Evolutionary conservation across 2,797 vertebrate genomes (phyloP).

Genomic region (Avahi laniger): DNA sequence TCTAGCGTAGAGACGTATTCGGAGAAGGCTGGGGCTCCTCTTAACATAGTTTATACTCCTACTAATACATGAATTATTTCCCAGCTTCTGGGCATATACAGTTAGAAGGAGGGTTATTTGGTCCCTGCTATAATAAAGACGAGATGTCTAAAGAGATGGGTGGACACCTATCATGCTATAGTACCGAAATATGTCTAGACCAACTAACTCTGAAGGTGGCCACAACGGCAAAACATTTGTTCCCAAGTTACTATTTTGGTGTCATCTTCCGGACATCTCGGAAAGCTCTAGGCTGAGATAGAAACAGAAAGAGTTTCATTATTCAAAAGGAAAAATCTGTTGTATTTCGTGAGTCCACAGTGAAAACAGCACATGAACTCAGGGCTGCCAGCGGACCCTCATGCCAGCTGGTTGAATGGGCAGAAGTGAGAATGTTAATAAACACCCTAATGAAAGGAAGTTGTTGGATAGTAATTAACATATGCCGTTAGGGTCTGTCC

Average conservation of each 20-base stretch:
- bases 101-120: neutral
- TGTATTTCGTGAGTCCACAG: neutral
- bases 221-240: neutral
- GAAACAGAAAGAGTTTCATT: neutral
- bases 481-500: conserved; percentile 86
- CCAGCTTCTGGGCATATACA: neutral
- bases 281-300: neutral
- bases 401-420: conserved; percentile 78
- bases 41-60: conserved; percentile 7
- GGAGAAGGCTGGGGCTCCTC: neutral
- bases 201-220: accelerated
- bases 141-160: neutral
- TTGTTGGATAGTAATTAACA: conserved; percentile 85
- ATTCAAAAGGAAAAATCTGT: conserved; percentile 15
- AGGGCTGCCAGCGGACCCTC: conserved; percentile 44
- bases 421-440: conserved; percentile 84
- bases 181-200: neutral
- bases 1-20: neutral
- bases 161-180: neutral
- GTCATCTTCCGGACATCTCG: neutral
- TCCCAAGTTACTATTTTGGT: conserved; percentile 41
- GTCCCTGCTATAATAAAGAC: neutral
- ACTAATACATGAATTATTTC: conserved; percentile 41
- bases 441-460: conserved; percentile 84
- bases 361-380: conserved; percentile 54